phyloP scores from a whole-genome alignment of 2,888 invertebrate species.

The Drosophila kuntzei region DNA sequence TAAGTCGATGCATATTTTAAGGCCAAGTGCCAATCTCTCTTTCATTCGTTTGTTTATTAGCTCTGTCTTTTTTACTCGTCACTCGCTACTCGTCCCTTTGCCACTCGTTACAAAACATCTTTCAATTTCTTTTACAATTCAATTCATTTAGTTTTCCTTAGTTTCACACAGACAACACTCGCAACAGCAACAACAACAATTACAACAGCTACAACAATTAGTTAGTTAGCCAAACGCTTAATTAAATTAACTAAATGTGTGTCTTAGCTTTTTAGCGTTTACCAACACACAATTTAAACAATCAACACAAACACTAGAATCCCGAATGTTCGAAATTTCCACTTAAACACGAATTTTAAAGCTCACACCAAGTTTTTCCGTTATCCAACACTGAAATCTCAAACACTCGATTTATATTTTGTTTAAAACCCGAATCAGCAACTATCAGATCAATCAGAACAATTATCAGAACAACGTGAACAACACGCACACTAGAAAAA shows the following conservation, averaged over 20 bases:
- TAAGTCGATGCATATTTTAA: conserved; percentile 35
- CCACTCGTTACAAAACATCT: conserved; percentile 15
- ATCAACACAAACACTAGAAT: conserved; percentile 18
- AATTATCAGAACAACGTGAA: conserved; percentile 13
- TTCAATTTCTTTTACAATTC: conserved; percentile 3
- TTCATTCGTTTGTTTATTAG: conserved; percentile 17
- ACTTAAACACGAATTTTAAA: not conserved
- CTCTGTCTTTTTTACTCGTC: conserved; percentile 5
- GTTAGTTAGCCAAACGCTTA: conserved; percentile 73
- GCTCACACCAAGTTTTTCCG: conserved; percentile 24
- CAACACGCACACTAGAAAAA: conserved; percentile 33
- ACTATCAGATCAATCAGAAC: conserved; percentile 12
- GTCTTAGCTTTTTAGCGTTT: conserved; percentile 78
- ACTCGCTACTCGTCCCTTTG: conserved; percentile 31
- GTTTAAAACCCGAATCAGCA: conserved; percentile 10
- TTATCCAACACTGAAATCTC: conserved; percentile 22
- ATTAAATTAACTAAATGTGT: conserved; percentile 77
- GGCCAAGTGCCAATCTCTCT: conserved; percentile 13
- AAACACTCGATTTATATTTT: conserved; percentile 13
- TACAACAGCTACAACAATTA: conserved; percentile 32
- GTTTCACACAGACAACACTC: conserved; percentile 33
- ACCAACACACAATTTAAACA: conserved; percentile 51
- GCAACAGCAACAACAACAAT: conserved; percentile 49
- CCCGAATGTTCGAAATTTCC: not conserved
- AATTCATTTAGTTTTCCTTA: not conserved